Evolutionary conservation across 2,113 vertebrate genomes (phyloP), one percentile per base, ranked within the genome.

Genomic region (Cricetomys ansorgei): DNA sequence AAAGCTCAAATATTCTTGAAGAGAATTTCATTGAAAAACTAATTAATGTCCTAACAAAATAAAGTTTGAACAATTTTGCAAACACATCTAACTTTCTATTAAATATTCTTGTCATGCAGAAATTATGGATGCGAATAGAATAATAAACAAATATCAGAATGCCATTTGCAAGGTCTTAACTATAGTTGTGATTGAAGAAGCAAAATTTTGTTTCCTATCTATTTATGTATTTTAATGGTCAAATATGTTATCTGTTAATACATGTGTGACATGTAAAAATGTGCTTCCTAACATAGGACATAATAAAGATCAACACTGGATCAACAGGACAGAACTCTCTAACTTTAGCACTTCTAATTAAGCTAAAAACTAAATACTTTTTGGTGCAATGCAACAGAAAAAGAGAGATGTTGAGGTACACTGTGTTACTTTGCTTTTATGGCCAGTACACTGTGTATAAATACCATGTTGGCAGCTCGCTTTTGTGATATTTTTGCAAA

Each of bases 151-250:
- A 9, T 4, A 67, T 62, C 31, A 85, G 23, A 89, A 75, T 11
- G 55, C 31, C 23, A 91, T 89, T 15, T 62, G 25, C 10, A 88
- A 80, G 7, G 6, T 37, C 0, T 76, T 50, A 89, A 9, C n/a
- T 95, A 43, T 89, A n/a, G 27, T 93, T 94, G 64, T 55, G 2
- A 80, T 89, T 89, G 34, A 94, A 72, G 65, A 91, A 57, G 0
- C 0, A 83, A 23, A 81, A 55, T 64, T 84, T 13, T 81, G 19
- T 37, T 80, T 25, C 1, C 37, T 80, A n/a, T 85, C 88, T 89
- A 91, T 55, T 9, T 80, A 76, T 93, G 27, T 87, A 29, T 87
- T 94, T 93, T 96, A 64, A 62, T 69, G 25, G 70, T 75, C 7
- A 72, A 12, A 84, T 53, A 86, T 40, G 8, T 16, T 87, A 70